phyloP scores from a whole-genome alignment of 2,888 invertebrate species.

The Macrosoma leucophasiata region DNA sequence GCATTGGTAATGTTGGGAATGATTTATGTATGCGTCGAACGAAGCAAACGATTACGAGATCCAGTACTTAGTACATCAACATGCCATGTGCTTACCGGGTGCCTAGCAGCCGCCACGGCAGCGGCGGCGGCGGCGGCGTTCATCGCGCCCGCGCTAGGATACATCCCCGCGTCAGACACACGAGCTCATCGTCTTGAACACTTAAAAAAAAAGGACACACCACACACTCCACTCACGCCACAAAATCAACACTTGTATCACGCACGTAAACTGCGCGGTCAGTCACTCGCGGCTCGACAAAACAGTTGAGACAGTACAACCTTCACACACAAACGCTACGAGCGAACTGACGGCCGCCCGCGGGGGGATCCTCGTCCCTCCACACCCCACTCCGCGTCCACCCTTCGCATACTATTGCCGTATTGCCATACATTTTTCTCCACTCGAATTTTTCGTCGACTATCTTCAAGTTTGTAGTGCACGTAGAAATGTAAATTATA shows the following conservation, averaged over 20 bases:
- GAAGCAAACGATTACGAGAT: no score
- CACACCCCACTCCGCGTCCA: conserved; percentile 36
- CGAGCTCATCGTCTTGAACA: conserved; percentile 56
- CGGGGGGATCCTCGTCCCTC: conserved; percentile 44
- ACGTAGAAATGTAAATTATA: no score
- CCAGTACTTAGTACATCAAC: no score
- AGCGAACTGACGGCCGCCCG: conserved; percentile 49
- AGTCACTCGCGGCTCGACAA: conserved; percentile 56
- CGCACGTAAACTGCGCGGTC: conserved; percentile 39
- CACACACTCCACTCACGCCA: conserved; percentile 63
- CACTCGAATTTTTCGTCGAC: conserved; percentile 73
- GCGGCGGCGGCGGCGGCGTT: conserved; percentile 91
- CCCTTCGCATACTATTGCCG: conserved; percentile 58
- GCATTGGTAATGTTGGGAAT: conserved; percentile 24
- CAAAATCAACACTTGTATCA: conserved; percentile 50
- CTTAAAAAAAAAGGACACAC: conserved; percentile 54
- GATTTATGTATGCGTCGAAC: conserved; percentile 30
- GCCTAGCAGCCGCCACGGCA: conserved; percentile 88
- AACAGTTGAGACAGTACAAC: conserved; percentile 34
- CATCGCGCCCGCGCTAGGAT: conserved; percentile 88
- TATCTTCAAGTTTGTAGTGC: conserved; percentile 73
- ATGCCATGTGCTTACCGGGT: conserved; percentile 80
- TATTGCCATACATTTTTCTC: conserved; percentile 70
- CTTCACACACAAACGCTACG: conserved; percentile 38
- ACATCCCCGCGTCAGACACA: conserved; percentile 81